Evolutionary conservation across 1,140 invertebrate genomes (phyloP).

Genomic region (Schlechtendalia chinensis): DNA sequence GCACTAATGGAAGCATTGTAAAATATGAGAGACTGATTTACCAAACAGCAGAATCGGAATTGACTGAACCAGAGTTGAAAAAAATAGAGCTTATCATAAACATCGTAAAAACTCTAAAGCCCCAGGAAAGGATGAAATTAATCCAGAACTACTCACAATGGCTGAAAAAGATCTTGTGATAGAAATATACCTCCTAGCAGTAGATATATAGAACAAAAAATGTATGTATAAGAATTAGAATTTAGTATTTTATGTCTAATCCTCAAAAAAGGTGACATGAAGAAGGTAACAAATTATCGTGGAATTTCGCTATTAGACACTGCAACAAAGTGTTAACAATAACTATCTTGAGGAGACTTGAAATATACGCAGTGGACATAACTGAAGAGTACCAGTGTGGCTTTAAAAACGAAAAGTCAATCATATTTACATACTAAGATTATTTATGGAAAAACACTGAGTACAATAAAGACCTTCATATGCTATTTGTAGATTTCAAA

Average conservation of each 20-base stretch:
- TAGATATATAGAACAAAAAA: not conserved
- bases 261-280: conserved; percentile 17
- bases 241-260: conserved; percentile 1
- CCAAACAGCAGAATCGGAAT: no score
- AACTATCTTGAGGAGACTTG: not conserved
- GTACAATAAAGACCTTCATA: not conserved
- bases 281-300: conserved; percentile 14
- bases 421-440: not conserved
- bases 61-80: no score
- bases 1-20: not conserved
- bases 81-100: no score
- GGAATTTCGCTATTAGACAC: conserved; percentile 4
- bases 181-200: not conserved
- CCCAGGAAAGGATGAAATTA: not conserved
- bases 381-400: not conserved
- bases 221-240: not conserved
- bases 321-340: conserved; percentile 1
- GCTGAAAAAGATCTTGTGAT: not conserved
- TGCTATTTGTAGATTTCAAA: not conserved
- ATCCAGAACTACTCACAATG: not conserved
- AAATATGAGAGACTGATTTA: not conserved
- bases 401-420: not conserved
- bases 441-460: not conserved
- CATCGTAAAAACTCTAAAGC: not conserved
- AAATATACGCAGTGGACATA: conserved; percentile 7